These are phyloP conservation scores for Arremon aurantiirostris DNA, from an alignment of 2,797 vertebrate species.

Conservation along the genomic window DNA sequence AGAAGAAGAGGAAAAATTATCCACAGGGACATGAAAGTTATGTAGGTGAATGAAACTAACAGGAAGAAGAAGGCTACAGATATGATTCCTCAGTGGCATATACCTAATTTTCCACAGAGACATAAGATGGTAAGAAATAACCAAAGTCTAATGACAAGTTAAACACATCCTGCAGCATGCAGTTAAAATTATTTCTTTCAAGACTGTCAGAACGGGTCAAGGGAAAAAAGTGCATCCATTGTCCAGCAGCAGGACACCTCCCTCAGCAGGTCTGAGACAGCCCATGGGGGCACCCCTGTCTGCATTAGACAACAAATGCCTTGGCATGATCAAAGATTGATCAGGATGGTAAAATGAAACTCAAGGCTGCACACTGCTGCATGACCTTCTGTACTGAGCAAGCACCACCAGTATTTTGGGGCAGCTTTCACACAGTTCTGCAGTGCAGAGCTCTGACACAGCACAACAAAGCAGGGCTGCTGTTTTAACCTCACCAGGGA, in stretches of 20 bases:
- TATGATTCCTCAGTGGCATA: neutral
- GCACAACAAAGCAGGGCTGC: neutral
- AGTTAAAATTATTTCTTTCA: neutral
- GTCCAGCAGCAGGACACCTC: neutral
- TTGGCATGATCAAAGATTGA: neutral
- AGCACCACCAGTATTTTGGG: neutral
- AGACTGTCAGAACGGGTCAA: neutral
- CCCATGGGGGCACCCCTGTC: neutral
- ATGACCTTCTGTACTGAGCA: neutral
- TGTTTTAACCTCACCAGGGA: neutral
- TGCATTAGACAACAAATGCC: fast-evolving
- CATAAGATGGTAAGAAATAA: neutral
- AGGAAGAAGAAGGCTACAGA: neutral
- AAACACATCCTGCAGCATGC: fast-evolving
- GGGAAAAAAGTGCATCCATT: neutral
- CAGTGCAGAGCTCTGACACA: neutral
- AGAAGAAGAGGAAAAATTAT: neutral
- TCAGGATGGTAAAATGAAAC: neutral
- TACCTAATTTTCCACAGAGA: neutral
- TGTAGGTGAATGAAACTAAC: neutral
- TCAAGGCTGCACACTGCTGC: neutral
- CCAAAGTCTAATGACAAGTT: neutral
- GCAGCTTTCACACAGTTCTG: neutral
- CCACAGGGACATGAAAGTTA: neutral
- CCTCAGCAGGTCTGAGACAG: neutral